These are phyloP conservation scores for Acipenser oxyrinchus DNA, from an alignment of 2,797 vertebrate species.

Conservation along the genomic window DNA sequence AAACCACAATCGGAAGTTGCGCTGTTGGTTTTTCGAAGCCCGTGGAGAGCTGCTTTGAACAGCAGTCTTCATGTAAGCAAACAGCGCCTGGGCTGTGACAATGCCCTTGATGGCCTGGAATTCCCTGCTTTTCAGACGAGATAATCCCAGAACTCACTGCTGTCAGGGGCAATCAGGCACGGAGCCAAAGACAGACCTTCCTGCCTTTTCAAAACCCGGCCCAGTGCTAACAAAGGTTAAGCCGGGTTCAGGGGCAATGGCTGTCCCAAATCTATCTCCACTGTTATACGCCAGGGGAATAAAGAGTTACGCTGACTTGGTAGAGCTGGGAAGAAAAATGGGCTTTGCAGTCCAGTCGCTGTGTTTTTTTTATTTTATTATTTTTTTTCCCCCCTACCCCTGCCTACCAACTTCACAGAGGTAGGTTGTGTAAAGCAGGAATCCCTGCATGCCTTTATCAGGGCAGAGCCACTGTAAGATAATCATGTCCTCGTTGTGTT, in stretches of 20 bases:
- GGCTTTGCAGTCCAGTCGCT: too few relatives aligned
- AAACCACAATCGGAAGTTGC: constrained; percentile 43
- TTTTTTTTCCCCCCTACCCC: neutral
- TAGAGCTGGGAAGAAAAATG: constrained; percentile 31
- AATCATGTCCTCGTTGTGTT: too few relatives aligned
- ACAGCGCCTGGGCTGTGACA: constrained; percentile 48
- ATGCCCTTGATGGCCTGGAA: constrained; percentile 46
- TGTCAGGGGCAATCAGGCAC: constrained; percentile 60
- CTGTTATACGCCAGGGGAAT: constrained; percentile 44
- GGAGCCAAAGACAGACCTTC: constrained; percentile 47
- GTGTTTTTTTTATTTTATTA: too few relatives aligned
- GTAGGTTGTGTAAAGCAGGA: too few relatives aligned
- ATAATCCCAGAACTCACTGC: constrained; percentile 68
- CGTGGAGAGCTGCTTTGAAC: constrained; percentile 28
- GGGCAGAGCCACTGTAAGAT: too few relatives aligned
- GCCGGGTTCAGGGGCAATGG: constrained; percentile 36
- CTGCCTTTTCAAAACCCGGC: constrained; percentile 46
- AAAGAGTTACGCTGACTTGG: constrained; percentile 58
- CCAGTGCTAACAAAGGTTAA: constrained; percentile 25
- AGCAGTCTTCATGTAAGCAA: constrained; percentile 56
- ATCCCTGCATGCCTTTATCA: too few relatives aligned
- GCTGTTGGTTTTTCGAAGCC: constrained; percentile 27
- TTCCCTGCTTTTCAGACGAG: constrained; percentile 52
- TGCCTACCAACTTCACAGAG: too few relatives aligned
- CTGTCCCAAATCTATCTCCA: constrained; percentile 46